Conservation (phyloP, 2,797 vertebrate genomes). For the Staurois parvus region DNA sequence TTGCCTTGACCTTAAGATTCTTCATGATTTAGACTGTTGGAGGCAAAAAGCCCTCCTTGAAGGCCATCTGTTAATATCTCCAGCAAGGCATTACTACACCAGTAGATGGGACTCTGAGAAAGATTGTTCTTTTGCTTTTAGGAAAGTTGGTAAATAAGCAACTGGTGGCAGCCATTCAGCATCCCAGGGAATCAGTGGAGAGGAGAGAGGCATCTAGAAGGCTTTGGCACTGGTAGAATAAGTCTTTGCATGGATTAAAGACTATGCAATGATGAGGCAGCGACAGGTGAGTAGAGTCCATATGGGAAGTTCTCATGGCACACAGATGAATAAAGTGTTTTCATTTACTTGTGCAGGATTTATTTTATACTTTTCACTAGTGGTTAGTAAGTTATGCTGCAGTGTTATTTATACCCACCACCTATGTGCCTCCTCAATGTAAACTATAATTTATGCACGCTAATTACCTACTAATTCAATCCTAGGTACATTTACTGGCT, state of each 20-base stretch:
- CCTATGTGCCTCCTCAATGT: background rate
- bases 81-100: slow-evolving; percentile 7
- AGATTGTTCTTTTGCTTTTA: background rate
- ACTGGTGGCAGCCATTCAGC: background rate
- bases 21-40: background rate
- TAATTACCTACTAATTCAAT: slow-evolving; percentile 6
- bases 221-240: slow-evolving; percentile 48
- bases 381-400: slow-evolving; percentile 21
- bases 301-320: slow-evolving; percentile 34
- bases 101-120: background rate
- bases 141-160: slow-evolving; percentile 12
- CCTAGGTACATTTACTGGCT: background rate
- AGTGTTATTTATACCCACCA: background rate
- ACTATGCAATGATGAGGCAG: slow-evolving; percentile 30
- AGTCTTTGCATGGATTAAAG: slow-evolving; percentile 40
- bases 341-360: slow-evolving; percentile 58
- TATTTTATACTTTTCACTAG: slow-evolving; percentile 45
- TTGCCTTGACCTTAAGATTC: slow-evolving; percentile 2
- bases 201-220: background rate
- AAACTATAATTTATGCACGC: background rate
- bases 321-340: slow-evolving; percentile 58
- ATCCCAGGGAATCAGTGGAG: background rate
- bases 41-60: background rate
- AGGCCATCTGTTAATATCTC: slow-evolving; percentile 6
- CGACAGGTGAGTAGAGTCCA: slow-evolving; percentile 12